Evolutionary conservation across 1,140 invertebrate genomes (phyloP), one percentile per base, ranked within the genome.

Genomic region (Hermetia illucens): DNA sequence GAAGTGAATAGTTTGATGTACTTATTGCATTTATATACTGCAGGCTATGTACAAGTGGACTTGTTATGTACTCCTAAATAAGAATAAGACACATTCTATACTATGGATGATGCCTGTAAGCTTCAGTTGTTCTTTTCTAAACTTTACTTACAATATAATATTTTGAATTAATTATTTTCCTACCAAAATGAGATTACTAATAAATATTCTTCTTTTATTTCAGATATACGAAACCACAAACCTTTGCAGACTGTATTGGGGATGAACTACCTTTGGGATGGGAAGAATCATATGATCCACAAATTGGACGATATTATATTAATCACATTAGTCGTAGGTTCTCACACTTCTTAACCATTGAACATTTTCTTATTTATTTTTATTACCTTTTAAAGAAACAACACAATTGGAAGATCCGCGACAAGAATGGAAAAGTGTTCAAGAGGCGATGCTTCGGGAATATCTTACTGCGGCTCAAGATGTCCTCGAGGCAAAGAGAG

Each of bases 221-320:
- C 71, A 96, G 90, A 67, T 89, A 80, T 58, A 94, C 90, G 42
- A 95, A 96, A 66, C 92, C 92, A 38, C 85, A 90, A 63, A 84
- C 85, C 30, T 96, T 96, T 69, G 91, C 92, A 44, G 93, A 97
- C 62, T 97, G 93, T 67, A 86, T 94, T 56, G 92, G 90, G 51
- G 90, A 95, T 72, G 91, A 96, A 65, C 66, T 96, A 53, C 92
- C 92, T 25, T 72, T 92, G 49, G 92, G 93, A 42, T 97, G 93
- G 93, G 92, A 97, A 65, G 86, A 94, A 68, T 79, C 82, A 13
- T 89, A 81, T 60, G 90, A 96, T 65, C 78, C 81, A 36, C 81
- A 89, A 59, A 85, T 95, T 56, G 92, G 92, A 34, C 76, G 82
- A 27, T 96, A 95, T 66, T 97, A 90, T 65, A 92, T 95, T 63